Conservation (phyloP, 53 echinoderm and acorn worm species). For the Luidia sarsii region DNA sequence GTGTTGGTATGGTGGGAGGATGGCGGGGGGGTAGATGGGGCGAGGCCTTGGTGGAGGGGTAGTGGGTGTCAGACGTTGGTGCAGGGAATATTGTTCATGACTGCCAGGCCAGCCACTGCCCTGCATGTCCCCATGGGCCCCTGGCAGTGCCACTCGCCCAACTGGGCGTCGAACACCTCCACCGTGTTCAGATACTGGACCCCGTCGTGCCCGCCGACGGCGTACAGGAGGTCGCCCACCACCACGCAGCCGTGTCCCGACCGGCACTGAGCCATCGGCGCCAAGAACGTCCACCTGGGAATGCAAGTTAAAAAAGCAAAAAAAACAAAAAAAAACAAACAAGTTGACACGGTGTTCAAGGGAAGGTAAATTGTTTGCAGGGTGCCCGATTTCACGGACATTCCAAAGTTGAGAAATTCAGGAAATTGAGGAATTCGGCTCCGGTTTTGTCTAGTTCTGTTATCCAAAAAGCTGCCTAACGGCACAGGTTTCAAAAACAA, state of each 20-base stretch:
- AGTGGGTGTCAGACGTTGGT: constrained; percentile 45
- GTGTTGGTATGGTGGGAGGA: too few relatives aligned
- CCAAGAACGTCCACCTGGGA: constrained; percentile 63
- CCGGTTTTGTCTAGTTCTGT: too few relatives aligned
- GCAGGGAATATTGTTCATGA: constrained; percentile 74
- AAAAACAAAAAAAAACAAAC: too few relatives aligned
- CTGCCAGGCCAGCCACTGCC: constrained; percentile 77
- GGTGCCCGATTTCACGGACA: too few relatives aligned
- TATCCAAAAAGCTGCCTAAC: too few relatives aligned
- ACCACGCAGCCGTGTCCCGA: constrained; percentile 80
- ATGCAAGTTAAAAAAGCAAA: neutral
- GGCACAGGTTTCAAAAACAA: too few relatives aligned
- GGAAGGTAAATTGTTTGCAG: too few relatives aligned
- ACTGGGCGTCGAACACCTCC: constrained; percentile 71
- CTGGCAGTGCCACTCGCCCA: constrained; percentile 75
- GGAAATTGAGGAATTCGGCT: too few relatives aligned
- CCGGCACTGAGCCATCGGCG: constrained; percentile 85
- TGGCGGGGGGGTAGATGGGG: too few relatives aligned
- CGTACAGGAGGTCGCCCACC: constrained; percentile 73
- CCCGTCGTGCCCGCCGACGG: constrained; percentile 83
- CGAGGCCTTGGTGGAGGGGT: too few relatives aligned
- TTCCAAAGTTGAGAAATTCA: too few relatives aligned
- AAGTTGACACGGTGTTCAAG: too few relatives aligned
- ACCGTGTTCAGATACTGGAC: constrained; percentile 88
- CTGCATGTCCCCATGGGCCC: constrained; percentile 81